Conservation (phyloP, 2,113 vertebrate species). For the Campylorhamphus procurvoides region DNA sequence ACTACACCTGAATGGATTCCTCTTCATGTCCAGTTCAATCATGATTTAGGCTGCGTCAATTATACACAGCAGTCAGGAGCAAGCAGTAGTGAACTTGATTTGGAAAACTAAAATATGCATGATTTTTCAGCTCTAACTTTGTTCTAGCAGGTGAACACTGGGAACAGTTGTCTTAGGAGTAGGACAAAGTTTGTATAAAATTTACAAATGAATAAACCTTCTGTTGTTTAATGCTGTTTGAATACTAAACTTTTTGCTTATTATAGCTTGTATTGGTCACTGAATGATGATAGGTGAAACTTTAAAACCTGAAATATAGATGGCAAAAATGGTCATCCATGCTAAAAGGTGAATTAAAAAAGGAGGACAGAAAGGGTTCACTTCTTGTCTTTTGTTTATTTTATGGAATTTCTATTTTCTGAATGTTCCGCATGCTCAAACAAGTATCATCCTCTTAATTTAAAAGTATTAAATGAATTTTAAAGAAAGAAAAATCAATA, state of each 20-base stretch:
- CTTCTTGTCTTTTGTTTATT: background rate
- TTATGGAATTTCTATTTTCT: background rate
- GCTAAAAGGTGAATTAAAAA: background rate
- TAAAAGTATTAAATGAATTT: background rate
- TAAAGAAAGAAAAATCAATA: background rate
- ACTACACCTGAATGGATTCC: rapidly evolving
- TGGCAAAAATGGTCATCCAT: background rate
- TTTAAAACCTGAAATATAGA: background rate
- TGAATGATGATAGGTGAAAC: background rate
- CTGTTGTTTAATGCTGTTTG: background rate
- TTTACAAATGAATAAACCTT: background rate
- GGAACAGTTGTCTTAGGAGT: rapidly evolving
- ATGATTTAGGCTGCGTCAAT: background rate
- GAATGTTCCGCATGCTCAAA: background rate
- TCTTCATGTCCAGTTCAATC: background rate
- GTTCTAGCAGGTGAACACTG: background rate
- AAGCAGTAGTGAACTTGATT: rapidly evolving
- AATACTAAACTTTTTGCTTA: background rate
- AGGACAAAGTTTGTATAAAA: background rate
- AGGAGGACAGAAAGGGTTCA: background rate
- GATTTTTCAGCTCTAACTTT: background rate
- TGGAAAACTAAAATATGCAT: background rate
- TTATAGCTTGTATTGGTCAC: rapidly evolving
- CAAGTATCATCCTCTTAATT: background rate
- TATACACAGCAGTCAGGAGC: background rate